Evolutionary conservation across 2,888 invertebrate species (phyloP), one percentile per base, ranked within the genome.

Genomic region (Habrosyne pyritoides): DNA sequence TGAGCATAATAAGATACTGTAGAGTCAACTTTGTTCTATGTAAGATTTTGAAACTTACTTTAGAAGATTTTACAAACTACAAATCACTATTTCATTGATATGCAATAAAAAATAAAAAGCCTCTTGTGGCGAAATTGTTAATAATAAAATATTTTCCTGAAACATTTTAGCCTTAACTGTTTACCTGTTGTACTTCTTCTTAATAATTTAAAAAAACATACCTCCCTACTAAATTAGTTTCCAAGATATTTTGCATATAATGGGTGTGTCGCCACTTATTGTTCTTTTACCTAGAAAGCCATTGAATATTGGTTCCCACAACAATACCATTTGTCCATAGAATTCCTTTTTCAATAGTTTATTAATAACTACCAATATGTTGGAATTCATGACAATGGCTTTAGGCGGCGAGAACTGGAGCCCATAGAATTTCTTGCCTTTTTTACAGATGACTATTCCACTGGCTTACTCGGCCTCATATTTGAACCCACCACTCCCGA

Each of bases 221-320:
- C n/a, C n/a, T n/a, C n/a, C n/a, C 28, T 10, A 6, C 8, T 1
- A 6, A 6, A 28, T n/a, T 33, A n/a, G 48, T 30, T 30, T 30
- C 12, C 12, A 28, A 10, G 12, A 12, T 21, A 21, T 52, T 52
- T 36, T n/a, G 8, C 21, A n/a, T 52, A 22, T 36, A 36, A 36
- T 42, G 33, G 57, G 59, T 67, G 61, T 68, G 69, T 69, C 60
- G 52, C 65, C 61, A 69, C 61, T 59, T 54, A 67, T 69, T 67
- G 65, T 65, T 46, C 48, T 50, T 58, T 64, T 54, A 47, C 10
- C 52, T 58, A 59, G 67, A 59, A 68, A 65, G 60, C 33, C 28
- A 12, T 1, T 22, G 42, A 51, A 56, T 59, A 57, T 59, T 58
- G 49, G 51, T 69, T 69, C 58, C 50, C 60, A 66, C 54, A 54